phyloP scores from a whole-genome alignment of 2,797 vertebrate genomes.

The Poecilia velifera region DNA sequence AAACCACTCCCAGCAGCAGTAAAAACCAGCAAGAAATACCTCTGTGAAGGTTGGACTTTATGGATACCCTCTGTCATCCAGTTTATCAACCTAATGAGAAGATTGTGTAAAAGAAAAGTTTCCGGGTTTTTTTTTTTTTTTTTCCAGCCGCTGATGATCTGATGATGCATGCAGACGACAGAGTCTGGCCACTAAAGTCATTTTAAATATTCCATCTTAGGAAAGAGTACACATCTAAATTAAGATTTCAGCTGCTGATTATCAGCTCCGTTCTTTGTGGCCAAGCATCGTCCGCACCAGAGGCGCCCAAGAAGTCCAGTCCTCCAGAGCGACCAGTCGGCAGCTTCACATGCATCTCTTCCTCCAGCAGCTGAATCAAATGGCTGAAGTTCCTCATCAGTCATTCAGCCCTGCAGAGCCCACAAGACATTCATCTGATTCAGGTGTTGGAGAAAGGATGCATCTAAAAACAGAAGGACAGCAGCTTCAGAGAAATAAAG shows the following conservation, averaged over 20 bases:
- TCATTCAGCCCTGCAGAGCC: background rate
- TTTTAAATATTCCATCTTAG: background rate
- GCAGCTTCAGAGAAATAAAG: background rate
- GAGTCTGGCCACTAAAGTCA: background rate
- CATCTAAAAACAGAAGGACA: background rate
- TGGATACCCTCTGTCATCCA: slow-evolving; percentile 34
- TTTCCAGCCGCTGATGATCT: slow-evolving; percentile 1
- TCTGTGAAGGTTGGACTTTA: slow-evolving; percentile 64
- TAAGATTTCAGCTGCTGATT: background rate
- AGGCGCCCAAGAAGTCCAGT: background rate
- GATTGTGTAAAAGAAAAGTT: slow-evolving; percentile 20
- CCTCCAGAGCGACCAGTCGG: background rate
- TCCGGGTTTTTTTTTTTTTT: background rate
- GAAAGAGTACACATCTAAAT: no score
- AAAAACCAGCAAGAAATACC: slow-evolving; percentile 44
- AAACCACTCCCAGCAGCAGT: slow-evolving; percentile 50
- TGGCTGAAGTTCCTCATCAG: background rate
- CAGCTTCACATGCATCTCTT: background rate
- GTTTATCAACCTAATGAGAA: slow-evolving; percentile 32
- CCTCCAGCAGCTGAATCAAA: background rate
- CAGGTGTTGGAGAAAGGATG: background rate
- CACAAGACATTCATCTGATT: background rate
- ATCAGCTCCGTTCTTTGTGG: background rate
- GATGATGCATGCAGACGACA: slow-evolving; percentile 3
- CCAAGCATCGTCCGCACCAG: background rate